Evolutionary conservation across 1,140 invertebrate species (phyloP).

Genomic region (Drosophila asahinai): DNA sequence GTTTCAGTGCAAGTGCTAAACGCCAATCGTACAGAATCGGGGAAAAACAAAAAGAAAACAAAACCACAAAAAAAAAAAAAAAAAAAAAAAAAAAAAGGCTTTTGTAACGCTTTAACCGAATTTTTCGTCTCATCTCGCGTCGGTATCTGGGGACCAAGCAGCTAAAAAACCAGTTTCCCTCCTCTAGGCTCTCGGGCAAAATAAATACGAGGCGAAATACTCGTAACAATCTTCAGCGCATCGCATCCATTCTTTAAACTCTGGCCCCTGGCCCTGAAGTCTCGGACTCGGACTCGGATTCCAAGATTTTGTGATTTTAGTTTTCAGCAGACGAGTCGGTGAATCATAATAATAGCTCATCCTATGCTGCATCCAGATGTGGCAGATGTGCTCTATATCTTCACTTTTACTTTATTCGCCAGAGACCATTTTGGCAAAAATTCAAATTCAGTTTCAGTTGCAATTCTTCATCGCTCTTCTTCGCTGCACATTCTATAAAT

Average conservation of each 20-base stretch:
- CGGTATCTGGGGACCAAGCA: constrained; percentile 44
- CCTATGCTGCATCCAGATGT: constrained; percentile 2
- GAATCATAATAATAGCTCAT: constrained; percentile 34
- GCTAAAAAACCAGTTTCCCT: constrained; percentile 62
- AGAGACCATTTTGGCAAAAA: constrained; percentile 30
- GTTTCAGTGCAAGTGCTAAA: constrained; percentile 74
- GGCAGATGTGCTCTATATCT: constrained; percentile 44
- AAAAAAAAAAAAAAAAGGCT: constrained; percentile 33
- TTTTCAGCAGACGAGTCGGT: constrained; percentile 14
- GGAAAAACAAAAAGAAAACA: constrained; percentile 40
- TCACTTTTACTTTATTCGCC: constrained; percentile 34
- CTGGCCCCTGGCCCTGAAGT: constrained; percentile 40
- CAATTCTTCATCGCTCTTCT: constrained; percentile 26
- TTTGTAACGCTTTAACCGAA: constrained; percentile 70
- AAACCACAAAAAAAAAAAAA: not conserved
- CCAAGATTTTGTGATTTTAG: constrained; percentile 2
- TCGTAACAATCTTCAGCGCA: constrained; percentile 41
- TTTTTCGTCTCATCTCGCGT: constrained; percentile 35
- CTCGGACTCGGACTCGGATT: constrained; percentile 10
- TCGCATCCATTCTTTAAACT: constrained; percentile 49
- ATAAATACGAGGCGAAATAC: constrained; percentile 50
- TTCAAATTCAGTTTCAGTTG: constrained; percentile 28
- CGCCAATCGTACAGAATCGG: constrained; percentile 51
- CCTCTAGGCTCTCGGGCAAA: constrained; percentile 53
- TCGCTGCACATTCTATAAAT: constrained; percentile 67